Conservation (phyloP, 2,888 invertebrate genomes). For the Tenthredo notha region DNA sequence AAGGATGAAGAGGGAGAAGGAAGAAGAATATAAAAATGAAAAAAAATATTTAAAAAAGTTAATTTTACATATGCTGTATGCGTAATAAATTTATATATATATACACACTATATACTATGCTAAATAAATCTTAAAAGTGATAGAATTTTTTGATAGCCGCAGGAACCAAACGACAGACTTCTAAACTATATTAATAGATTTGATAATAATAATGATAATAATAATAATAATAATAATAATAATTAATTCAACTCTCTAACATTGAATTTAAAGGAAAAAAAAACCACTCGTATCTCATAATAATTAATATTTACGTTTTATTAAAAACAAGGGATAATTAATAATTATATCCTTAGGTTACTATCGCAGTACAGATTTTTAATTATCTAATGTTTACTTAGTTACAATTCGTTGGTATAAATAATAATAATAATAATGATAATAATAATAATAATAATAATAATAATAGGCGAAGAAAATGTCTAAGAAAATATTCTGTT, state of each 20-base stretch:
- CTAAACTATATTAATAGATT: neutral
- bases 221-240: neutral
- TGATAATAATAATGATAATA: neutral
- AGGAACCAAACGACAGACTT: constrained; percentile 11
- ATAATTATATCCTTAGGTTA: no score
- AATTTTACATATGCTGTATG: neutral
- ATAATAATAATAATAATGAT: neutral
- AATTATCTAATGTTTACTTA: neutral
- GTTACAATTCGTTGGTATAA: neutral
- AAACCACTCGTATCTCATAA: neutral
- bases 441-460: no score
- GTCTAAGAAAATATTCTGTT: neutral
- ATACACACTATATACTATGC: no score
- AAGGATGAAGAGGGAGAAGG: neutral
- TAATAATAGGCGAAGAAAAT: neutral
- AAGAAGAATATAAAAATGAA: neutral
- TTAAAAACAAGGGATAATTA: no score
- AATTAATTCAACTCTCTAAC: neutral
- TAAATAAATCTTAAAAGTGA: neutral
- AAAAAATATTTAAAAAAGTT: neutral
- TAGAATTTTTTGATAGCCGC: constrained; percentile 2
- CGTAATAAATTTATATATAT: no score
- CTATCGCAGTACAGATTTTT: neutral
- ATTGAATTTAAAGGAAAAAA: neutral
- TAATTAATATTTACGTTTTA: neutral